Conservation (phyloP, 2,113 vertebrate genomes). For the Pogona vitticeps region DNA sequence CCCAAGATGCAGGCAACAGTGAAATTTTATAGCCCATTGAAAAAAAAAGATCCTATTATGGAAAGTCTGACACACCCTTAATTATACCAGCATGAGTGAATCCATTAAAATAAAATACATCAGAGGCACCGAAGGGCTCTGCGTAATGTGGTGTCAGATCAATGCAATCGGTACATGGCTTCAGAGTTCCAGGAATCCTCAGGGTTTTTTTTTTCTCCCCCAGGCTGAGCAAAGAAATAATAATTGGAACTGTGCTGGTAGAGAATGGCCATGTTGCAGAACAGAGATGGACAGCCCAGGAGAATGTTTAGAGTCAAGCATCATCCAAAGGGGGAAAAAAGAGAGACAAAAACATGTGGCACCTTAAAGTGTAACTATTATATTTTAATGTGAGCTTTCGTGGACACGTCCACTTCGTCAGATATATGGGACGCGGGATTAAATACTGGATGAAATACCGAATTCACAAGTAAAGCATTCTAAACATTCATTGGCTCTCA, state of each 20-base stretch:
- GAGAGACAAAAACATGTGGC: too few relatives aligned
- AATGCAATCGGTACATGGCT: accelerated
- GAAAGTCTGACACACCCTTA: constrained; percentile 44
- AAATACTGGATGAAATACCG: too few relatives aligned
- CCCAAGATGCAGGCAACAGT: constrained; percentile 45
- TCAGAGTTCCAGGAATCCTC: constrained; percentile 23
- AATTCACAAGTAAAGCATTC: too few relatives aligned
- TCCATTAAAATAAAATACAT: constrained; percentile 28
- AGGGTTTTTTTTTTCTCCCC: constrained; percentile 30
- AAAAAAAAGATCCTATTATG: constrained; percentile 27
- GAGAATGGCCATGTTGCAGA: not conserved
- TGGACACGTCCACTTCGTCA: too few relatives aligned
- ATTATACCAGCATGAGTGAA: constrained; percentile 47
- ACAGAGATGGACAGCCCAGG: constrained; percentile 10
- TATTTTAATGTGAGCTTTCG: too few relatives aligned
- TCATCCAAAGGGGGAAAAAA: not conserved
- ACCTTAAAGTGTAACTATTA: too few relatives aligned
- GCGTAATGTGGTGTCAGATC: constrained; percentile 31
- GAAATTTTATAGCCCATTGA: constrained; percentile 40
- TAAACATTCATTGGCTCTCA: too few relatives aligned
- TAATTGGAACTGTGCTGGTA: not conserved
- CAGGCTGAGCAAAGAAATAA: constrained; percentile 21
- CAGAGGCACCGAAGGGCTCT: constrained; percentile 12
- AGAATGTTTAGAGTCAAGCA: not conserved
- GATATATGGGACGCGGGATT: too few relatives aligned